A percentile compares a stretch with the other conserved stretches of the same genome.
phyloP scores from a whole-genome alignment of 2,888 invertebrate species.

The Acheta domesticus region DNA sequence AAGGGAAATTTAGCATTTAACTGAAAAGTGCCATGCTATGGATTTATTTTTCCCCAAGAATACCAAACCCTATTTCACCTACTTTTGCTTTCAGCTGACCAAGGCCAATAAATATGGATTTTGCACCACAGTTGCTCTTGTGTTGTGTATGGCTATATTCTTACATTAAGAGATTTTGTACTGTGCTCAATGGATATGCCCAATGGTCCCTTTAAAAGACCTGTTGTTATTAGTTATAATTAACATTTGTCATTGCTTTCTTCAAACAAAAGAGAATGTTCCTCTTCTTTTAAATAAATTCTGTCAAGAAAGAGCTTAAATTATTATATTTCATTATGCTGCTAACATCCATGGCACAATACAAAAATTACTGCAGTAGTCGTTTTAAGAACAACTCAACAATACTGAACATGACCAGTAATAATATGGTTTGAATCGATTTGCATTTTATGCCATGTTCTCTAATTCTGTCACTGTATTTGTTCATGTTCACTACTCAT shows the following conservation, averaged over 20 bases:
- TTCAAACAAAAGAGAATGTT: background rate
- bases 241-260: background rate
- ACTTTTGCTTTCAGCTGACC: background rate
- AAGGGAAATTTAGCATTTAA: background rate
- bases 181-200: background rate
- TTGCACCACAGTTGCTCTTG: conserved; percentile 31
- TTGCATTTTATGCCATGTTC: background rate
- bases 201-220: background rate
- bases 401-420: conserved; percentile 23
- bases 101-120: conserved; percentile 23
- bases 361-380: background rate
- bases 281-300: background rate
- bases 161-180: conserved; percentile 1
- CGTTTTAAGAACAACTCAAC: background rate
- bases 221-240: background rate
- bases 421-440: background rate
- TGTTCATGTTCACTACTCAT: background rate
- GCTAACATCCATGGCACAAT: background rate
- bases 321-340: background rate
- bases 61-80: background rate
- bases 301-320: background rate
- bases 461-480: conserved; percentile 18
- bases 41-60: background rate
- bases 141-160: conserved; percentile 4
- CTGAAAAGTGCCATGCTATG: conserved; percentile 2